Percentiles rank a stretch among this genome's conserved stretches.
Evolutionary conservation across 2,113 vertebrate genomes (phyloP).

Genomic region (Rhinolophus ferrumequinum): DNA sequence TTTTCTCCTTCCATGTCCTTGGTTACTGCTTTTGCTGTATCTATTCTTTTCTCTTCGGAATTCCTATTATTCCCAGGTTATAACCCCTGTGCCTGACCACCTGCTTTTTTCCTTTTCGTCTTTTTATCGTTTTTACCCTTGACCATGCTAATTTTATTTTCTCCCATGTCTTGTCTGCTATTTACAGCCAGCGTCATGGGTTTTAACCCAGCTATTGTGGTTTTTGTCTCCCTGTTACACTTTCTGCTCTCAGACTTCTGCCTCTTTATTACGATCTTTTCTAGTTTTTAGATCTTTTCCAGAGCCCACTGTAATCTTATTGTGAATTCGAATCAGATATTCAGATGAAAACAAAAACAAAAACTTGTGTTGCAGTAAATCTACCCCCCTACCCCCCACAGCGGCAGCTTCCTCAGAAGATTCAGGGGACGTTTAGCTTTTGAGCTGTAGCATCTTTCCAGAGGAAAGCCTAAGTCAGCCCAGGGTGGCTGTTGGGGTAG

Average conservation of each 20-base stretch:
- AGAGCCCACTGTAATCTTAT: neutral
- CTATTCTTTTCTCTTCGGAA: neutral
- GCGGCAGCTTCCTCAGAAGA: neutral
- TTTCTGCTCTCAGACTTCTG: constrained; percentile 43
- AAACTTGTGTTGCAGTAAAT: neutral
- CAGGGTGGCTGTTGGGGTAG: neutral
- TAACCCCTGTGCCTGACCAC: neutral
- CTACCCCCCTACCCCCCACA: neutral
- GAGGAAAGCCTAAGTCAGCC: neutral
- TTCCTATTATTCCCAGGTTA: neutral
- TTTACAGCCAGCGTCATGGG: neutral
- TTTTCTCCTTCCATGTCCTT: neutral
- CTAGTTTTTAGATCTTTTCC: neutral
- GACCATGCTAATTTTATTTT: neutral
- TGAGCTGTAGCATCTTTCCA: neutral
- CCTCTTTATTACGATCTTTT: neutral
- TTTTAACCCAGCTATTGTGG: neutral
- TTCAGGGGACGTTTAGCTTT: neutral
- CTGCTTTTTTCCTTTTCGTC: constrained; percentile 9
- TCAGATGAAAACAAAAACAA: neutral
- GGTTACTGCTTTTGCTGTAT: neutral
- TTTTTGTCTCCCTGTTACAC: neutral
- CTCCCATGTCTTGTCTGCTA: constrained; percentile 7
- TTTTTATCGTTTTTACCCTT: neutral
- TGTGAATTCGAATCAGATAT: constrained; percentile 25